Evolutionary conservation across 2,888 invertebrate genomes (phyloP).

Genomic region (Lochmaea capreae): DNA sequence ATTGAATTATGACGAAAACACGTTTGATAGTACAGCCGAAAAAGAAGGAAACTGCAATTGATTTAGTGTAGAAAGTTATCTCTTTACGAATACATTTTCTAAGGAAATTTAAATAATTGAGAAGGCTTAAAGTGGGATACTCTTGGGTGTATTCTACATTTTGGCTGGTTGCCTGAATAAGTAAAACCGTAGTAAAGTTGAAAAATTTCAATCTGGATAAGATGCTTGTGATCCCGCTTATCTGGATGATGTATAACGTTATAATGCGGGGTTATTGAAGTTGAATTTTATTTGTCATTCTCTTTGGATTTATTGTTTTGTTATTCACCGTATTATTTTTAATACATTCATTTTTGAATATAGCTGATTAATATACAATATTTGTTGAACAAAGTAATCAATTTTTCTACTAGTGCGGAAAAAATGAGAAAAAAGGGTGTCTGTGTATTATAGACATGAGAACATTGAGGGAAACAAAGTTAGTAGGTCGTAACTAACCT

Average conservation of each 20-base stretch:
- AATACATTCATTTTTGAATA: neutral
- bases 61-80: constrained; percentile 38
- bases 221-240: constrained; percentile 11
- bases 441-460: too few relatives aligned
- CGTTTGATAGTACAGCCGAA: constrained; percentile 26
- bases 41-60: constrained; percentile 39
- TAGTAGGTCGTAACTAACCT: too few relatives aligned
- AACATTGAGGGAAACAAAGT: too few relatives aligned
- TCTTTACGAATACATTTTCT: constrained; percentile 33
- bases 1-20: constrained; percentile 41
- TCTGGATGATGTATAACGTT: constrained; percentile 13
- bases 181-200: constrained; percentile 21
- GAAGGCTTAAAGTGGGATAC: constrained; percentile 32
- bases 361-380: too few relatives aligned
- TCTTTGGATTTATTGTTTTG: constrained; percentile 6
- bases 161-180: constrained; percentile 23
- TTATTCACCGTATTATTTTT: neutral
- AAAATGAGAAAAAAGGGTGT: too few relatives aligned
- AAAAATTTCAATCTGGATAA: constrained; percentile 27
- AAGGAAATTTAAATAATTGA: constrained; percentile 36
- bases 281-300: constrained; percentile 1
- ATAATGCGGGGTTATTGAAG: constrained; percentile 2
- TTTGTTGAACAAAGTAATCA: too few relatives aligned
- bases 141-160: constrained; percentile 31
- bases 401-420: too few relatives aligned